A percentile compares a stretch with the other conserved stretches of the same genome.
phyloP scores from a whole-genome alignment of 1,140 invertebrate genomes.

The Drosophila neocordata region DNA sequence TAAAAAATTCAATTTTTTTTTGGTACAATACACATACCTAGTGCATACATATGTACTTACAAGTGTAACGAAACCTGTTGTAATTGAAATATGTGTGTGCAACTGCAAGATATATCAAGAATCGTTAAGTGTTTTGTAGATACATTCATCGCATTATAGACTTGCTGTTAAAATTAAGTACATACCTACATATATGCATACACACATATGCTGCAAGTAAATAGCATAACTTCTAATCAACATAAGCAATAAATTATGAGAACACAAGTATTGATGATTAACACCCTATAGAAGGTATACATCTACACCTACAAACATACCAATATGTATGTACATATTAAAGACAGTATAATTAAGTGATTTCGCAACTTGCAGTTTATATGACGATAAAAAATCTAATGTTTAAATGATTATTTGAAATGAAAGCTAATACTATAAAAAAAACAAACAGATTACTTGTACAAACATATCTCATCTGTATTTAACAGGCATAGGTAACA shows the following conservation, averaged over 20 bases:
- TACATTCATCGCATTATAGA: conserved; percentile 13
- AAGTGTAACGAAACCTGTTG: conserved; percentile 4
- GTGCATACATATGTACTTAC: conserved; percentile 1
- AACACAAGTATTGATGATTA: conserved; percentile 2
- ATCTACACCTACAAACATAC: conserved; percentile 2
- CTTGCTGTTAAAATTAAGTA: conserved; percentile 15
- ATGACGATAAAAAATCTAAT: not conserved
- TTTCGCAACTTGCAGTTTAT: conserved; percentile 3
- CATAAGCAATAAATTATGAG: conserved; percentile 9
- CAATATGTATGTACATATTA: conserved; percentile 7
- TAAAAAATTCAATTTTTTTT: conserved; percentile 9
- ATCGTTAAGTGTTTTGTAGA: conserved; percentile 20
- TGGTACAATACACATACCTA: conserved; percentile 7
- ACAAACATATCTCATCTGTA: conserved; percentile 10
- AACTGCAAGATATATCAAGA: conserved; percentile 13
- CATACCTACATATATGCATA: no score
- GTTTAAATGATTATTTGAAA: not conserved
- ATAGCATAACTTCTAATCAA: conserved; percentile 4
- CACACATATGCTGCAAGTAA: conserved; percentile 1
- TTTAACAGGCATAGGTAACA: conserved; percentile 2
- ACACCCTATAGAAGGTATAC: not conserved
- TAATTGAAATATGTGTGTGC: conserved; percentile 8
- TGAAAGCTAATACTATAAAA: not conserved
- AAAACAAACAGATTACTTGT: not conserved
- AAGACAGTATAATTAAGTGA: not conserved